A percentile compares a stretch with the other conserved stretches of the same genome.
phyloP scores from a whole-genome alignment of 2,797 vertebrate genomes.

The Salmo trutta region DNA sequence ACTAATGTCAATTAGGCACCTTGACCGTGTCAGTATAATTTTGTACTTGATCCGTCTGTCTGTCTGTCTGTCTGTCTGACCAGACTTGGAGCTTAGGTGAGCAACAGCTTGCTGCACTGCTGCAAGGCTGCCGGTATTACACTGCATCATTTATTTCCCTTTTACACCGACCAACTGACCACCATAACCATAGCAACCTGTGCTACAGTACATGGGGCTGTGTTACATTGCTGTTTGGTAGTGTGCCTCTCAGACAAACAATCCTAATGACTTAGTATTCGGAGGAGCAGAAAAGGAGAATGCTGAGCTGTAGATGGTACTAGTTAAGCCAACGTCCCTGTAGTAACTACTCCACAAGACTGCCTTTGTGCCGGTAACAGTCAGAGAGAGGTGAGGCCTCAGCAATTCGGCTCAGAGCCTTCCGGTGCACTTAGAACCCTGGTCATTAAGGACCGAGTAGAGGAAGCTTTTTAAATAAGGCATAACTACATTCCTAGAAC shows the following conservation, averaged over 20 bases:
- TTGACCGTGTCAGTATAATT: not conserved
- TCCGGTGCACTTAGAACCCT: not conserved
- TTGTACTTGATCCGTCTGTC: not conserved
- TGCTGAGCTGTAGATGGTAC: not conserved
- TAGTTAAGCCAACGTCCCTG: not conserved
- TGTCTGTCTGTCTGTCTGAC: not conserved
- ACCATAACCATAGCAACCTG: slow-evolving; percentile 80
- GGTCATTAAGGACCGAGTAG: not conserved
- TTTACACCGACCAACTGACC: slow-evolving; percentile 58
- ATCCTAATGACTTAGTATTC: not conserved
- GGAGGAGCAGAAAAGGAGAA: not conserved
- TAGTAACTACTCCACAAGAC: not conserved
- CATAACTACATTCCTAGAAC: not conserved
- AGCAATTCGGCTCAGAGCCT: not conserved
- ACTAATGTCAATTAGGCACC: not conserved
- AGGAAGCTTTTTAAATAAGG: not conserved
- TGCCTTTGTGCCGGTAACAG: not conserved
- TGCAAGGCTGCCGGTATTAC: slow-evolving; percentile 76
- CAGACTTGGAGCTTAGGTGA: slow-evolving; percentile 58
- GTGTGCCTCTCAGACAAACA: not conserved
- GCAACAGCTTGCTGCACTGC: slow-evolving; percentile 78
- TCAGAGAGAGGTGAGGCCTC: not conserved
- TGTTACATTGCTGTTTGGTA: not conserved
- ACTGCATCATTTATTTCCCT: slow-evolving; percentile 80
- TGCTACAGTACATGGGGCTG: slow-evolving; percentile 27